phyloP scores from a whole-genome alignment of 1,140 invertebrate genomes.

The Pemphigus obesinymphae region DNA sequence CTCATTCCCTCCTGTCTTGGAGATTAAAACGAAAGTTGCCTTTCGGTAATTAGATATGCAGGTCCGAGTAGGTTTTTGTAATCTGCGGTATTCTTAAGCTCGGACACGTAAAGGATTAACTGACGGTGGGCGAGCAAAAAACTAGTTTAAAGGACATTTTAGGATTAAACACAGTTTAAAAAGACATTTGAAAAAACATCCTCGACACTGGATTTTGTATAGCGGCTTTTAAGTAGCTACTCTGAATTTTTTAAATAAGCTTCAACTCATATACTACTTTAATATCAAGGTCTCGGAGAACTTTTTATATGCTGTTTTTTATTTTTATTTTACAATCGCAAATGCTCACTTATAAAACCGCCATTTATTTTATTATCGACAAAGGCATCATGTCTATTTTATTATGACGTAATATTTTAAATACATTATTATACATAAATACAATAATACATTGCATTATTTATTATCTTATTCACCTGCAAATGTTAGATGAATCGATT shows the following conservation, averaged over 20 bases:
- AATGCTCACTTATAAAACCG: not conserved
- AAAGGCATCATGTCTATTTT: not conserved
- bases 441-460: too few species aligned
- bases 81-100: conserved; percentile 41
- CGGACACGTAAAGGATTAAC: conserved; percentile 40
- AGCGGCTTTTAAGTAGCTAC: conserved; percentile 23
- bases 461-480: too few species aligned
- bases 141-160: conserved; percentile 38
- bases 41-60: conserved; percentile 39
- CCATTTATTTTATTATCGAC: not conserved
- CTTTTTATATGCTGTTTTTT: not conserved
- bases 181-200: conserved; percentile 38
- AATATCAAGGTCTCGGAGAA: not conserved
- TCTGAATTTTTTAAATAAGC: conserved; percentile 22
- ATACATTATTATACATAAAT: too few species aligned
- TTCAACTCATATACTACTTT: conserved; percentile 2
- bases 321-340: not conserved
- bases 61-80: conserved; percentile 40
- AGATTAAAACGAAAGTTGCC: conserved; percentile 40
- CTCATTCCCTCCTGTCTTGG: conserved; percentile 12
- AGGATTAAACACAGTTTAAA: conserved; percentile 39
- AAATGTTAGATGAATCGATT: too few species aligned
- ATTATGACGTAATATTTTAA: too few species aligned
- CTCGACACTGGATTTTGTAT: conserved; percentile 31
- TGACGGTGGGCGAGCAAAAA: conserved; percentile 10